A percentile compares a stretch with the other conserved stretches of the same genome.
phyloP scores from a whole-genome alignment of 2,888 invertebrate species.

The Anaspis maculata region DNA sequence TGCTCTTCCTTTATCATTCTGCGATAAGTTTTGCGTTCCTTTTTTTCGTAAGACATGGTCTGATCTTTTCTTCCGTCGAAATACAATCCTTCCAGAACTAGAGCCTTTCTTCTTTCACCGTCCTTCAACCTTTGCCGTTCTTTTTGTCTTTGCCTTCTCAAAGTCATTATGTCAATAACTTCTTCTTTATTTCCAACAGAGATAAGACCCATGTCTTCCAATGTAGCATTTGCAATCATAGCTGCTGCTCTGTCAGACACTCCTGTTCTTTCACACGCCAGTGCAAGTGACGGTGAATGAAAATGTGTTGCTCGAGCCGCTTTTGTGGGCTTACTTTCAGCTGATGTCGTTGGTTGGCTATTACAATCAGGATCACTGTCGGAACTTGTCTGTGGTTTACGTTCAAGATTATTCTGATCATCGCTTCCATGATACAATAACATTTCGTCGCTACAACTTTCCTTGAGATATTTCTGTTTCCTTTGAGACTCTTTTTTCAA shows the following conservation, averaged over 20 bases:
- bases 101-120: slow-evolving; percentile 2
- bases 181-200: slow-evolving; percentile 6
- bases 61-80: slow-evolving; percentile 17
- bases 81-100: slow-evolving; percentile 7
- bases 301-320: slow-evolving; percentile 1
- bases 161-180: slow-evolving; percentile 6
- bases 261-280: slow-evolving; percentile 13
- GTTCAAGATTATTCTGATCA: background rate
- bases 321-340: background rate
- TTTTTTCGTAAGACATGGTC: slow-evolving; percentile 4
- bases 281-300: slow-evolving; percentile 6
- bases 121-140: background rate
- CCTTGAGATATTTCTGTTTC: background rate
- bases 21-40: slow-evolving; percentile 5
- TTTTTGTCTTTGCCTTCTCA: slow-evolving; percentile 5
- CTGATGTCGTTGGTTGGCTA: background rate
- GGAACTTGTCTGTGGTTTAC: background rate
- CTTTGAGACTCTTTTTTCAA: background rate
- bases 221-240: slow-evolving; percentile 11
- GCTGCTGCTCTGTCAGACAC: slow-evolving; percentile 13
- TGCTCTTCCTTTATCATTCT: slow-evolving; percentile 17
- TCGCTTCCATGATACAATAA: background rate
- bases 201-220: slow-evolving; percentile 12
- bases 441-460: background rate
- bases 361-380: slow-evolving; percentile 1